These are phyloP conservation scores for Thymelicus lineola DNA, from an alignment of 2,888 invertebrate genomes.

Conservation along the genomic window DNA sequence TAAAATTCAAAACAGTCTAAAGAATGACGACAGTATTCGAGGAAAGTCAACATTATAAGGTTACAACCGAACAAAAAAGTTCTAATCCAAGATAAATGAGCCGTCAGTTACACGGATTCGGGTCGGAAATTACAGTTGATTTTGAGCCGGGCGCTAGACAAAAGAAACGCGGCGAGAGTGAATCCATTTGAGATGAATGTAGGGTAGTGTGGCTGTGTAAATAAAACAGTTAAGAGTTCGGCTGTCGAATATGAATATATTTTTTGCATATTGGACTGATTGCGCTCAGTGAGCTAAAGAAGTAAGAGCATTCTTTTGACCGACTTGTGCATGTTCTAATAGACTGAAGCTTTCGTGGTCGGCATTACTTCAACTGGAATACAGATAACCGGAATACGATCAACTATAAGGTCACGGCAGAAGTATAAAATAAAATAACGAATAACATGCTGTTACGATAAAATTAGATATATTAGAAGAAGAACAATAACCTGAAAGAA, in stretches of 20 bases:
- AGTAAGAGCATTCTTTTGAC: background rate
- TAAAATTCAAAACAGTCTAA: slow-evolving; percentile 15
- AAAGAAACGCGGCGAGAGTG: slow-evolving; percentile 65
- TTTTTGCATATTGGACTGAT: background rate
- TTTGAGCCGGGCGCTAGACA: slow-evolving; percentile 60
- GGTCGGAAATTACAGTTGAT: slow-evolving; percentile 66
- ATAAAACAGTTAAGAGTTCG: slow-evolving; percentile 22
- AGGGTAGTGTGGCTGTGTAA: slow-evolving; percentile 19
- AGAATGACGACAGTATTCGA: background rate
- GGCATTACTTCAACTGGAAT: no score
- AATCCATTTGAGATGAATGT: slow-evolving; percentile 50
- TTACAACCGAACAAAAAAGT: slow-evolving; percentile 41
- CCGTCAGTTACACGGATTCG: slow-evolving; percentile 57
- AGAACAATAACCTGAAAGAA: background rate
- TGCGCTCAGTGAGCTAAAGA: background rate
- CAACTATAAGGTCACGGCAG: no score
- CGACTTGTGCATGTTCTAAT: no score
- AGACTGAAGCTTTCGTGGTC: no score
- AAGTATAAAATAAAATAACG: no score
- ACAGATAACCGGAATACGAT: no score
- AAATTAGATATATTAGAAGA: background rate
- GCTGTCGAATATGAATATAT: slow-evolving; percentile 3
- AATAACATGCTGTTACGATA: no score
- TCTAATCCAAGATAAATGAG: slow-evolving; percentile 55
- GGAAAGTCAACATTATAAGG: slow-evolving; percentile 11